phyloP scores from a whole-genome alignment of 2,113 vertebrate genomes.

The Agelaius phoeniceus region DNA sequence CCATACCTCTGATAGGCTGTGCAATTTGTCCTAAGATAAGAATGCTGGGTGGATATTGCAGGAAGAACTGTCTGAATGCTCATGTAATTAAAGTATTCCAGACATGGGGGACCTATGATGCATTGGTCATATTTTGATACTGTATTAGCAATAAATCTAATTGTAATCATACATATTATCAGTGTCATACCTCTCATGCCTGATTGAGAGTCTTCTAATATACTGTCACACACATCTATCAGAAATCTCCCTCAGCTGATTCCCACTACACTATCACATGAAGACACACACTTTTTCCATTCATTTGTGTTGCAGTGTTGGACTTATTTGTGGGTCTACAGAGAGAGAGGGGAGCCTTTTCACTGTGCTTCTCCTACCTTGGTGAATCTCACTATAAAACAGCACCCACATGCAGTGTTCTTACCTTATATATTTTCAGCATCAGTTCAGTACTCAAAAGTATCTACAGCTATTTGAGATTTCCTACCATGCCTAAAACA shows the following conservation, averaged over 20 bases:
- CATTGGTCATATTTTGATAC: not conserved
- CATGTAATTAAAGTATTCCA: fast-evolving
- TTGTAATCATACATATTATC: fast-evolving
- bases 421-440: not conserved
- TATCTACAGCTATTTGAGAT: not conserved
- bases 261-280: not conserved
- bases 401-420: not conserved
- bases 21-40: not conserved
- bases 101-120: not conserved
- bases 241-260: not conserved
- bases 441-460: not conserved
- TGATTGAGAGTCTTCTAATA: not conserved
- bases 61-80: not conserved
- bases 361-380: not conserved
- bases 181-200: not conserved
- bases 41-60: not conserved
- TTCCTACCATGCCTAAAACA: not conserved
- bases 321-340: not conserved
- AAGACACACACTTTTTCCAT: not conserved
- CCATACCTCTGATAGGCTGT: not conserved
- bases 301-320: not conserved
- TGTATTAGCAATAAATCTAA: not conserved
- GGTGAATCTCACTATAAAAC: not conserved
- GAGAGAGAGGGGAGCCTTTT: not conserved
- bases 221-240: not conserved